Conservation (phyloP, 1,140 invertebrate genomes). For the Apis dorsata region DNA sequence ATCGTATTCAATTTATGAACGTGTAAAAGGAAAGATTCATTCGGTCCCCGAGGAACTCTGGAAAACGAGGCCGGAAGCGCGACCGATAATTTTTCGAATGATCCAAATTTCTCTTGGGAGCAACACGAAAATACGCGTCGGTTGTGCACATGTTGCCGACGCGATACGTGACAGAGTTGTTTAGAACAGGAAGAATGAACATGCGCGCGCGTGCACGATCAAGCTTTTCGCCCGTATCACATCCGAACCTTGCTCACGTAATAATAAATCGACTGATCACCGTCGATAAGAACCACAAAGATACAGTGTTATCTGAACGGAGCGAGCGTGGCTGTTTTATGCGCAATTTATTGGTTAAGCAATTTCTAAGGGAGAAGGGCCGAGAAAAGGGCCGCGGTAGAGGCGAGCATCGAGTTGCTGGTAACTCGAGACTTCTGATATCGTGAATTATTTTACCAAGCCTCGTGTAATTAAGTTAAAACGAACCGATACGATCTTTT, state of each 20-base stretch:
- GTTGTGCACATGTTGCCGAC: slow-evolving; percentile 58
- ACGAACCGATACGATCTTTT: background rate
- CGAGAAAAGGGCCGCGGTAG: slow-evolving; percentile 11
- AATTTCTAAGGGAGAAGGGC: slow-evolving; percentile 75
- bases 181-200: slow-evolving; percentile 59
- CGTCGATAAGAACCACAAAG: slow-evolving; percentile 77
- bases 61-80: background rate
- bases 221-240: slow-evolving; percentile 61
- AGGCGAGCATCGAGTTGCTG: background rate
- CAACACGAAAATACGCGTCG: slow-evolving; percentile 20
- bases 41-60: slow-evolving; percentile 13
- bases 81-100: slow-evolving; percentile 53
- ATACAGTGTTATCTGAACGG: slow-evolving; percentile 72
- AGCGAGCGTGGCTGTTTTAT: slow-evolving; percentile 69
- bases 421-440: slow-evolving; percentile 4
- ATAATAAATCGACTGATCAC: slow-evolving; percentile 75
- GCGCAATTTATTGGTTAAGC: slow-evolving; percentile 74
- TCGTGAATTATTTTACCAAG: background rate
- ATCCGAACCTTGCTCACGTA: slow-evolving; percentile 56
- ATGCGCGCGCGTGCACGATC: slow-evolving; percentile 35
- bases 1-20: background rate
- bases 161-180: slow-evolving; percentile 60
- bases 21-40: background rate
- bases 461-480: background rate
- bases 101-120: slow-evolving; percentile 49